A percentile compares a stretch with the other conserved stretches of the same genome.
Conservation (phyloP, 2,888 invertebrate species). For the Tholera decimalis region DNA sequence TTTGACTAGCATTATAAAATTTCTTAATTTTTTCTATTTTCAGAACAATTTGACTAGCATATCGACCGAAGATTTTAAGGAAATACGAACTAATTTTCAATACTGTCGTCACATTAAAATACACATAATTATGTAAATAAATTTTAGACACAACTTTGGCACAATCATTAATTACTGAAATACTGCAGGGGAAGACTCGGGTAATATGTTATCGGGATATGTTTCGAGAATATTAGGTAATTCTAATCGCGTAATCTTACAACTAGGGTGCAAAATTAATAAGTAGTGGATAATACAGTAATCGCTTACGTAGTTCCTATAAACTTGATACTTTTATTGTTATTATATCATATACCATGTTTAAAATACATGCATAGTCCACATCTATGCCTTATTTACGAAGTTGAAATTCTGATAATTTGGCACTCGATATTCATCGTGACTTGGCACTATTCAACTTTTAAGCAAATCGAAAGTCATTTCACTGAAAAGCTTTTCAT, state of each 20-base stretch:
- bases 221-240: constrained; percentile 79
- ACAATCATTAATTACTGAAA: constrained; percentile 86
- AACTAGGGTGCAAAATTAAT: constrained; percentile 88
- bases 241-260: constrained; percentile 82
- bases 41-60: constrained; percentile 89
- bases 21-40: constrained; percentile 79
- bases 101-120: constrained; percentile 73
- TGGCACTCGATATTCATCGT: constrained; percentile 83
- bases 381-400: constrained; percentile 59
- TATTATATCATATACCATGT: constrained; percentile 55
- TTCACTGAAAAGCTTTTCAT: constrained; percentile 79
- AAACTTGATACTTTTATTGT: constrained; percentile 66
- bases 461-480: constrained; percentile 73
- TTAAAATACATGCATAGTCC: constrained; percentile 48
- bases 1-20: constrained; percentile 88
- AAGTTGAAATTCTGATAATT: constrained; percentile 69
- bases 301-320: constrained; percentile 70
- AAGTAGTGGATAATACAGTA: constrained; percentile 79
- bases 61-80: constrained; percentile 77
- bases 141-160: constrained; percentile 87
- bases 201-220: constrained; percentile 86
- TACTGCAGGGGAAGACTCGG: constrained; percentile 89
- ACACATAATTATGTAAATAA: constrained; percentile 67
- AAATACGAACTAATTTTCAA: constrained; percentile 73
- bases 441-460: constrained; percentile 80